phyloP scores from a whole-genome alignment of 2,888 invertebrate genomes.

The Acanthosoma haemorrhoidale region DNA sequence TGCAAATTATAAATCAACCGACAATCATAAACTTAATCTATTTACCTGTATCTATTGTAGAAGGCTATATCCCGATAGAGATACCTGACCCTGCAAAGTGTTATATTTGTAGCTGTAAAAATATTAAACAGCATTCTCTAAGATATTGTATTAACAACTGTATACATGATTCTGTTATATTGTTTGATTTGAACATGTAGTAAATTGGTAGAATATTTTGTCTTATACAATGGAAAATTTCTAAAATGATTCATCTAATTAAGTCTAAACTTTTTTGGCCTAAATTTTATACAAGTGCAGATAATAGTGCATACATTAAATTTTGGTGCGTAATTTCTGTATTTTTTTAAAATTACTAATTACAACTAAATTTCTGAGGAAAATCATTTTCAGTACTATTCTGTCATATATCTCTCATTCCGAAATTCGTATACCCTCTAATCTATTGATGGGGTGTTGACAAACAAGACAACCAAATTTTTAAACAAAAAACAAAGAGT shows the following conservation, averaged over 20 bases:
- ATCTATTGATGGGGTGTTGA: slow-evolving; percentile 21
- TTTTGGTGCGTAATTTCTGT: slow-evolving; percentile 36
- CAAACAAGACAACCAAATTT: slow-evolving; percentile 23
- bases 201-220: slow-evolving; percentile 32
- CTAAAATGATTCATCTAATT: slow-evolving; percentile 32
- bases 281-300: slow-evolving; percentile 38
- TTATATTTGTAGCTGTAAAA: slow-evolving; percentile 39
- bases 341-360: slow-evolving; percentile 19
- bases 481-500: slow-evolving; percentile 7
- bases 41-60: slow-evolving; percentile 42
- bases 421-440: slow-evolving; percentile 25
- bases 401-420: slow-evolving; percentile 7
- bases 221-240: slow-evolving; percentile 36
- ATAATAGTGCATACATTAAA: slow-evolving; percentile 39
- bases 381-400: slow-evolving; percentile 12
- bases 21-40: slow-evolving; percentile 39
- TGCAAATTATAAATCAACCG: slow-evolving; percentile 26
- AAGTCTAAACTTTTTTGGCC: slow-evolving; percentile 35
- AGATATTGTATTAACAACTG: slow-evolving; percentile 39
- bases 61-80: slow-evolving; percentile 41
- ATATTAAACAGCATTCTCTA: slow-evolving; percentile 40
- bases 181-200: slow-evolving; percentile 36
- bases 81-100: slow-evolving; percentile 42
- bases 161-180: slow-evolving; percentile 38
- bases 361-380: slow-evolving; percentile 23